A percentile compares a stretch with the other conserved stretches of the same genome.
Conservation (phyloP, 2,113 vertebrate genomes). For the Sinosuthora webbiana region DNA sequence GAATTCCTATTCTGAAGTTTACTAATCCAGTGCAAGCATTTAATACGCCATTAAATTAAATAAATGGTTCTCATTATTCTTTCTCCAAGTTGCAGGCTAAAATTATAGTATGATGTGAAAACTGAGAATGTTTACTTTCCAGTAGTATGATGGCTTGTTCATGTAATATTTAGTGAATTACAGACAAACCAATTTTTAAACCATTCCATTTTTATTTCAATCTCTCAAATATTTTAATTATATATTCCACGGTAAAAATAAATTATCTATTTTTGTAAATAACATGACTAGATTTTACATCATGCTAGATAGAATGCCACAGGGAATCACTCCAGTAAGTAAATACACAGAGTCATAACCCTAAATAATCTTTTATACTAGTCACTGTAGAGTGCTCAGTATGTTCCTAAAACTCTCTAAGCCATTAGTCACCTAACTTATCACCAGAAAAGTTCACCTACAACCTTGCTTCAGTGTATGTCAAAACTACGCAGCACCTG, state of each 20-base stretch:
- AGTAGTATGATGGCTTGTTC: not conserved
- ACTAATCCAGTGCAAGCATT: not conserved
- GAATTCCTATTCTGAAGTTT: not conserved
- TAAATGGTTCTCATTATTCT: not conserved
- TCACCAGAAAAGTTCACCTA: not conserved
- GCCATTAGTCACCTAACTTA: not conserved
- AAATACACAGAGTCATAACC: not conserved
- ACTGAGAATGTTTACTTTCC: not conserved
- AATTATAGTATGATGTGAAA: not conserved
- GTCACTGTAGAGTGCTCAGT: not conserved
- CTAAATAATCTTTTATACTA: not conserved
- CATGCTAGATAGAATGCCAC: not conserved
- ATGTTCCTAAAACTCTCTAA: not conserved
- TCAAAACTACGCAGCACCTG: not conserved
- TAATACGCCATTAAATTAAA: not conserved
- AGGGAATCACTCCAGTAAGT: not conserved
- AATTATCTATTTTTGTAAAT: not conserved
- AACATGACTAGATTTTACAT: conserved; percentile 3
- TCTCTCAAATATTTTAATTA: not conserved
- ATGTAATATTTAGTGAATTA: not conserved
- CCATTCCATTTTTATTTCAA: not conserved
- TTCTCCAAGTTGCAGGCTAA: not conserved
- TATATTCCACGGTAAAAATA: not conserved
- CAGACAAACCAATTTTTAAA: not conserved
- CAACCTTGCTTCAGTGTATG: not conserved